These are phyloP conservation scores for Mechanitis mazaeus DNA, from an alignment of 2,888 invertebrate genomes.

Conservation along the genomic window DNA sequence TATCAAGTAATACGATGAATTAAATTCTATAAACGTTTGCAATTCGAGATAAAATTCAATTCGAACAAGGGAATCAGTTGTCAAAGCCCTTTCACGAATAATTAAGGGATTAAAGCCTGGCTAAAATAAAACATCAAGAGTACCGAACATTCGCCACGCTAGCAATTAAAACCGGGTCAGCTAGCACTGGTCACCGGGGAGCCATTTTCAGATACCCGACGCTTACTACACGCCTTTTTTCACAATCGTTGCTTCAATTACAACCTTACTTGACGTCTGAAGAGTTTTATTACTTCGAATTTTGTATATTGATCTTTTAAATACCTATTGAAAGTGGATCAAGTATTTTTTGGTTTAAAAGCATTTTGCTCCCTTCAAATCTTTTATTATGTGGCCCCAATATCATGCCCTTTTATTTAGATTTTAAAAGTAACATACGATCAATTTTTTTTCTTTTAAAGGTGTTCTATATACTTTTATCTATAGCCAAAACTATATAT, in stretches of 20 bases:
- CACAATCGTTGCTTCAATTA: conserved; percentile 12
- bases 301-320: conserved; percentile 10
- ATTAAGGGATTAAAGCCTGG: neutral
- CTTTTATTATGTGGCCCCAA: neutral
- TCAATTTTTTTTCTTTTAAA: neutral
- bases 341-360: neutral
- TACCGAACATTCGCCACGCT: neutral
- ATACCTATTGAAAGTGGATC: conserved; percentile 1
- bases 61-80: too few species aligned
- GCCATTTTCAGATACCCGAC: conserved; percentile 45
- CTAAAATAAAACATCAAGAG: neutral
- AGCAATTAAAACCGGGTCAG: conserved; percentile 44
- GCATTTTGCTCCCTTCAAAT: neutral
- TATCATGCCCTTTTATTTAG: neutral
- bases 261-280: conserved; percentile 12
- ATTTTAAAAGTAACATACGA: neutral
- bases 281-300: conserved; percentile 9
- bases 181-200: conserved; percentile 34
- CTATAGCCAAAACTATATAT: too few species aligned
- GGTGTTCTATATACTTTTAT: too few species aligned
- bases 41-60: too few species aligned
- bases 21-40: too few species aligned
- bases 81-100: neutral
- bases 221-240: conserved; percentile 43
- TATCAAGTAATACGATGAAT: too few species aligned